phyloP scores from a whole-genome alignment of 2,113 vertebrate species.

The Falco punctatus region DNA sequence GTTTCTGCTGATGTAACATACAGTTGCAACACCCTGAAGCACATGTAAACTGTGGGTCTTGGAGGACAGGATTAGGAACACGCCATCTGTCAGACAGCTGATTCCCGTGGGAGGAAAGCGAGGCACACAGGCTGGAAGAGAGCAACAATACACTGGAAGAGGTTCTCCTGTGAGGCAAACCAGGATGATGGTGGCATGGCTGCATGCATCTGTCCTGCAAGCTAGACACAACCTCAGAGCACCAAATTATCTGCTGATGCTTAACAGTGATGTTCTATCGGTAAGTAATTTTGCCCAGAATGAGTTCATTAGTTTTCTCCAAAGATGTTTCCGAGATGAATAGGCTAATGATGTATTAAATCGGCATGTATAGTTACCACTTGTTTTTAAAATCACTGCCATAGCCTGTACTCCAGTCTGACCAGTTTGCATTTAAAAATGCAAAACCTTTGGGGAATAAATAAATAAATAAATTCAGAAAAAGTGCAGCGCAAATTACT shows the following conservation, averaged over 20 bases:
- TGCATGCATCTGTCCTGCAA: background rate
- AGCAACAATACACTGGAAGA: background rate
- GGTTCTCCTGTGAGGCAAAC: background rate
- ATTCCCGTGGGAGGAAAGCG: background rate
- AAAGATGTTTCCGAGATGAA: background rate
- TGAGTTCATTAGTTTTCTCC: background rate
- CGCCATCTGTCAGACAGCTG: background rate
- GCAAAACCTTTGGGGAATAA: background rate
- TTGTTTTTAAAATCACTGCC: background rate
- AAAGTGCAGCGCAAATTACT: background rate
- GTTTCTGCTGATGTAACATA: background rate
- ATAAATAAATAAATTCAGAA: background rate
- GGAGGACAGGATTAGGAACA: background rate
- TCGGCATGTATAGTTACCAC: background rate
- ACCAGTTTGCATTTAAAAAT: background rate
- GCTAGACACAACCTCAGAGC: background rate
- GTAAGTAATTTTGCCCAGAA: background rate
- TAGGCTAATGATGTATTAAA: background rate
- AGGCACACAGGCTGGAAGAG: background rate
- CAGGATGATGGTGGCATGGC: background rate
- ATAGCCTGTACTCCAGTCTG: background rate
- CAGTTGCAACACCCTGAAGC: background rate
- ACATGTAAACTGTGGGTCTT: background rate
- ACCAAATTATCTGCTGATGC: background rate
- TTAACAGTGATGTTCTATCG: background rate